phyloP scores from a whole-genome alignment of 2,113 vertebrate species.

The Pluvianellus socialis region DNA sequence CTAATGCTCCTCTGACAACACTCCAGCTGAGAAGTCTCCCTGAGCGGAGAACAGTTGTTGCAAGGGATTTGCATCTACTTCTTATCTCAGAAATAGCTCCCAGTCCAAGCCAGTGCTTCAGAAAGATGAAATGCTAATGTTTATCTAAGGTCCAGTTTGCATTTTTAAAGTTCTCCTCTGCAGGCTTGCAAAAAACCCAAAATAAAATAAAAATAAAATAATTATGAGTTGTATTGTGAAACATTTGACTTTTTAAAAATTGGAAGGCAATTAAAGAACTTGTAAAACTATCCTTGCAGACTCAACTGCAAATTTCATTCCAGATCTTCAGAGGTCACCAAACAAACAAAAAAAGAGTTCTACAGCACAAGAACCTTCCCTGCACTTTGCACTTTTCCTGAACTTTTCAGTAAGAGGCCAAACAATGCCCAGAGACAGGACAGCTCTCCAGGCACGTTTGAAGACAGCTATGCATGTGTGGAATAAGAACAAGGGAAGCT shows the following conservation, averaged over 20 bases:
- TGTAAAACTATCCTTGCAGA: neutral
- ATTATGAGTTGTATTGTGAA: neutral
- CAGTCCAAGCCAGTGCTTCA: neutral
- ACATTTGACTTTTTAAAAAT: neutral
- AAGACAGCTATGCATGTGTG: neutral
- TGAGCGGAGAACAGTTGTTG: neutral
- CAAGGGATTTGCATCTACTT: neutral
- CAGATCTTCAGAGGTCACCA: neutral
- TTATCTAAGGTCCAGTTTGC: neutral
- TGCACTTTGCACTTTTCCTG: neutral
- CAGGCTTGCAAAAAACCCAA: neutral
- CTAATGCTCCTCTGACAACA: neutral
- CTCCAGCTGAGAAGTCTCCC: neutral
- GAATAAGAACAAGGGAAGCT: neutral
- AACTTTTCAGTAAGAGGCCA: neutral
- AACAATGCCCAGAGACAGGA: neutral
- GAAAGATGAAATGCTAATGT: neutral
- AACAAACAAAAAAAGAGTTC: neutral
- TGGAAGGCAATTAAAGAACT: neutral
- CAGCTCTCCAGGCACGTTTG: neutral
- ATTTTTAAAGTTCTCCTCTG: neutral
- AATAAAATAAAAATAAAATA: neutral
- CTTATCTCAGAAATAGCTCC: neutral
- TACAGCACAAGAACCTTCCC: neutral
- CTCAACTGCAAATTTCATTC: neutral